These are phyloP conservation scores for Acrossocheilus fasciatus DNA, from an alignment of 2,797 vertebrate species.

Conservation along the genomic window DNA sequence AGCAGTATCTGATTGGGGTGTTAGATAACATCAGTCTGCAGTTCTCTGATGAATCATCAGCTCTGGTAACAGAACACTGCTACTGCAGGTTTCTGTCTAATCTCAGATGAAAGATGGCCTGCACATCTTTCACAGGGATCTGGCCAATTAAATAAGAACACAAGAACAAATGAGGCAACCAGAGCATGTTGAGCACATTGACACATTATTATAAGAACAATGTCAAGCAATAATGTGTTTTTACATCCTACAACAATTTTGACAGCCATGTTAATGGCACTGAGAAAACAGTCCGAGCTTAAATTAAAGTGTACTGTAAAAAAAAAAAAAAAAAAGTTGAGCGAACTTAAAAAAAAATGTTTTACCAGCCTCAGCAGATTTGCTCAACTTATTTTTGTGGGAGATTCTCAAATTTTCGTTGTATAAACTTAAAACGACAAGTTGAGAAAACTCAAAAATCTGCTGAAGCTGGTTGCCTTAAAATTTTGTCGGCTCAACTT, in stretches of 20 bases:
- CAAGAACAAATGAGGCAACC: slow-evolving; percentile 25
- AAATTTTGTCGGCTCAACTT: too few species aligned
- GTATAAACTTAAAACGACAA: too few species aligned
- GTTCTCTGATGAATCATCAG: slow-evolving; percentile 58
- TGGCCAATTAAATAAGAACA: slow-evolving; percentile 38
- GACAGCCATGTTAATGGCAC: neutral
- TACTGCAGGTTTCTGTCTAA: slow-evolving; percentile 16
- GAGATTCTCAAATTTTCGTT: too few species aligned
- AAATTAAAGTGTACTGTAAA: neutral
- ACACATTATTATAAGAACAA: slow-evolving; percentile 19
- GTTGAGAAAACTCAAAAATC: too few species aligned
- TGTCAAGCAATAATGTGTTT: neutral
- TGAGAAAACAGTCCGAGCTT: neutral
- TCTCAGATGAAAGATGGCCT: slow-evolving; percentile 25
- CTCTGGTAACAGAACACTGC: slow-evolving; percentile 49
- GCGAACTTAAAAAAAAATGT: too few species aligned
- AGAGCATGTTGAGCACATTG: neutral
- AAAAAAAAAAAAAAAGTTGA: too few species aligned
- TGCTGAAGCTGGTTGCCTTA: too few species aligned
- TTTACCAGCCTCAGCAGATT: too few species aligned
- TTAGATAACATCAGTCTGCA: slow-evolving; percentile 56
- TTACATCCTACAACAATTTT: neutral
- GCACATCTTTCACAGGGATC: slow-evolving; percentile 33
- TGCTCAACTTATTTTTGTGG: too few species aligned
- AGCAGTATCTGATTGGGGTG: slow-evolving; percentile 38